These are phyloP conservation scores for Todiramphus saurophagus DNA, from an alignment of 2,113 vertebrate genomes.

Conservation along the genomic window DNA sequence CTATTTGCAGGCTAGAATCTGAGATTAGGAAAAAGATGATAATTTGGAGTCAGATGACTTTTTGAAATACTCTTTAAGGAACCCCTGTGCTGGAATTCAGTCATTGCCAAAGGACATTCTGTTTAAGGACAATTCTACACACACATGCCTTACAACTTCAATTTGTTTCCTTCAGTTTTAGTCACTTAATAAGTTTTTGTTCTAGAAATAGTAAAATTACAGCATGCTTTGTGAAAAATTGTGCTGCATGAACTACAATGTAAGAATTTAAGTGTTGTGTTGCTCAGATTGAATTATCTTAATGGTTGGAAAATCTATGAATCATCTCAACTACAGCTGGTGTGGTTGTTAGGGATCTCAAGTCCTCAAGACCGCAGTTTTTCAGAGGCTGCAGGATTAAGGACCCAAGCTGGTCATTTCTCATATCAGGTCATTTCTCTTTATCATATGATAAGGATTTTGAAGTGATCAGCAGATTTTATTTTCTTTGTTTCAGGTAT, in stretches of 20 bases:
- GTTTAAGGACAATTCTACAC: background rate
- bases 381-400: background rate
- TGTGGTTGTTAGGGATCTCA: background rate
- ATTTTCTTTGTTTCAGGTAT: background rate
- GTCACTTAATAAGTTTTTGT: constrained; percentile 22
- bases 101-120: background rate
- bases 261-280: constrained; percentile 12
- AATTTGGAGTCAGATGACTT: constrained; percentile 11
- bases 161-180: constrained; percentile 7
- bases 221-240: background rate
- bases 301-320: constrained; percentile 50
- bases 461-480: background rate
- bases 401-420: background rate
- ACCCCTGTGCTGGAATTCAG: background rate
- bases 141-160: background rate
- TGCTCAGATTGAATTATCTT: constrained; percentile 39
- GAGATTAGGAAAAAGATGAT: background rate
- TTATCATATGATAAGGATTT: background rate
- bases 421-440: background rate
- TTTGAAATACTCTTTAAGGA: constrained; percentile 7
- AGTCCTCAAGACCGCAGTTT: background rate
- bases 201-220: constrained; percentile 49
- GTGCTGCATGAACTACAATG: background rate
- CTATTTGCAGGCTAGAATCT: background rate
- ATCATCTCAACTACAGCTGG: constrained; percentile 30